Base-by-base conservation (phyloP, 2,888 invertebrate species). In the Mesoligia furuncula region DNA sequence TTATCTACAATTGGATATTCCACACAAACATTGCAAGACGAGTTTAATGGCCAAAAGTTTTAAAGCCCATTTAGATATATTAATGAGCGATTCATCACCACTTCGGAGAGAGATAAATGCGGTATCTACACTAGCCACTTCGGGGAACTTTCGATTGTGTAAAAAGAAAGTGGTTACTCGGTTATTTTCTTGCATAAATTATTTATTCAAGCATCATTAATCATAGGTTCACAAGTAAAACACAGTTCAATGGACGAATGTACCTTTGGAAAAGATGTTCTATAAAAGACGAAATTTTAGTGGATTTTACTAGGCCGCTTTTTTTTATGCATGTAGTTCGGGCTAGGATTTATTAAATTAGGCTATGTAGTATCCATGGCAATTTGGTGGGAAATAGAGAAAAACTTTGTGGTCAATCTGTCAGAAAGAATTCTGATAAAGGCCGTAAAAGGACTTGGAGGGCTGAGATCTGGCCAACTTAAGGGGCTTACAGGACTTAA, bases 1-100 rank as follows among this genome's bases (percentile, higher is more conserved):
- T 84, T 82, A 79, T 85, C 75, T 75, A 62, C 48, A 70, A 66
- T 66, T 75, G 67, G 31, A 64, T 61, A 66, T 75, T 69, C 17
- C 71, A 65, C 39, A 27, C 27, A 61, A 20, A 48, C 9, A 65
- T 75, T 69, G 66, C 39, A 71, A 70, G 15, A 59, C 67, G 9
- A 7, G 51, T 64, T 62, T n/a, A 69, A n/a, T 57, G 51, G 62
- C 15, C 9, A 72, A 36, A 68, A 42, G 31, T 66, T 70, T 65
- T 57, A 65, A n/a, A 64, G 9, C 9, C 51, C 45, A 54, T 54
- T 45, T 20, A 45, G 48, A 42, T 81, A 61, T 54, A 71, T 62
- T 31, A 67, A 13, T 70, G 27, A 51, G 27, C 6, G 24, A 36
- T 82, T 48, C 31, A 65, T 79, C 73, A 70, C 39, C 68, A 57